phyloP scores from a whole-genome alignment of 2,888 invertebrate species.

The Trissonchulus latispiculum region DNA sequence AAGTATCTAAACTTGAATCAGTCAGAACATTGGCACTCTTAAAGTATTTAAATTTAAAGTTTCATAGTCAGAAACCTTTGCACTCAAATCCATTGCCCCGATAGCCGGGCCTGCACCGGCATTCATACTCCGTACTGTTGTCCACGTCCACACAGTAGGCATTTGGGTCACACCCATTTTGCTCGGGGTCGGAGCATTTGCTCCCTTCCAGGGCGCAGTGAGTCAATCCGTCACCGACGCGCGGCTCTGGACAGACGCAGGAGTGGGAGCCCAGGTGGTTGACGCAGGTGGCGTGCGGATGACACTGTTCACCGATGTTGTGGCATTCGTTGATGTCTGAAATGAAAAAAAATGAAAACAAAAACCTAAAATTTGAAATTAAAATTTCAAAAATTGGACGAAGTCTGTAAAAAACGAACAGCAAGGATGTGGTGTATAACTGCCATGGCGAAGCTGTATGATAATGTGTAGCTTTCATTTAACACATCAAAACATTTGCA shows the following conservation, averaged over 20 bases:
- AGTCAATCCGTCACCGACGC: not conserved
- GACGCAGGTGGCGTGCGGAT: slow-evolving; percentile 15
- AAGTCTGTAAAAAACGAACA: too few species aligned
- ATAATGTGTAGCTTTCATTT: too few species aligned
- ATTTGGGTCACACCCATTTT: not conserved
- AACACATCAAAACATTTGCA: too few species aligned
- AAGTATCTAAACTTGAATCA: too few species aligned
- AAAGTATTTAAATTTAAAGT: too few species aligned
- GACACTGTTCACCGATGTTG: slow-evolving; percentile 5
- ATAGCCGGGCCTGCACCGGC: slow-evolving; percentile 13
- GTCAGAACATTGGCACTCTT: too few species aligned
- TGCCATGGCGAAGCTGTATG: too few species aligned
- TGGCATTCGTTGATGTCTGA: slow-evolving; percentile 15
- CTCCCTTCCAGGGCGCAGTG: not conserved
- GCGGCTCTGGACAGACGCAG: slow-evolving; percentile 6
- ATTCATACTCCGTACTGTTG: slow-evolving; percentile 1
- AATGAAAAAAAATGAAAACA: too few species aligned
- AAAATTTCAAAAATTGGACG: too few species aligned
- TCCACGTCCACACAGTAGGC: slow-evolving; percentile 11
- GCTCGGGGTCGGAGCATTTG: not conserved
- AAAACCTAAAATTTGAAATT: too few species aligned
- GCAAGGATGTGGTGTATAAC: too few species aligned
- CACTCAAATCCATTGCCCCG: not conserved
- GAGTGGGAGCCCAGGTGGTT: slow-evolving; percentile 5
- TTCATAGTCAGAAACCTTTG: too few species aligned